Evolutionary conservation across 2,113 vertebrate genomes (phyloP).

Genomic region (Muntiacus reevesi): DNA sequence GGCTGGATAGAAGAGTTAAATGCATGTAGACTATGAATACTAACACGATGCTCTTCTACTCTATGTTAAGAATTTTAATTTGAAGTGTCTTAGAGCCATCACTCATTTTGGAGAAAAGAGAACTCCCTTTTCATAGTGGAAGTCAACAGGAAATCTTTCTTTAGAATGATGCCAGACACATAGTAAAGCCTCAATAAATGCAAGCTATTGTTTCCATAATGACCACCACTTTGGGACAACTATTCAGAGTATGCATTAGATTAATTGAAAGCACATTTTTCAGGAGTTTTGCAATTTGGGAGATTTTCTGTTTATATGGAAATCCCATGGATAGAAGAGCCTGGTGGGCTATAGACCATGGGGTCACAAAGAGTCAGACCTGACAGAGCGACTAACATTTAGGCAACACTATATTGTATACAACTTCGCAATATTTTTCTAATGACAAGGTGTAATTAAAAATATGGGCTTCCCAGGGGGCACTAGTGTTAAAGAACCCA

Average conservation of each 20-base stretch:
- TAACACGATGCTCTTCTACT: constrained; percentile 29
- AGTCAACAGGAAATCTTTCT: background rate
- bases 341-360: background rate
- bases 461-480: background rate
- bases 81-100: background rate
- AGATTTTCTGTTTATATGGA: background rate
- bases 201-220: background rate
- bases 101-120: background rate
- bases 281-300: background rate
- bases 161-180: background rate
- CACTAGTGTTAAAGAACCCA: background rate
- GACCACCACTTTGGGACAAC: background rate
- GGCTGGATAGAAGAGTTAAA: constrained; percentile 45
- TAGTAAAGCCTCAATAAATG: background rate
- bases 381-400: background rate
- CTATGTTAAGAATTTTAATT: constrained; percentile 42
- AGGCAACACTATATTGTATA: background rate
- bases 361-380: background rate
- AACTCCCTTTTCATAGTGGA: background rate
- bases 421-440: background rate
- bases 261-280: background rate
- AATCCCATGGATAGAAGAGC: background rate
- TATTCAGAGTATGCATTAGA: background rate
- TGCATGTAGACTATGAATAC: constrained; percentile 19
- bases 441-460: background rate